These are phyloP conservation scores for Oryzias sinensis DNA, from an alignment of 2,797 vertebrate species.

Conservation along the genomic window DNA sequence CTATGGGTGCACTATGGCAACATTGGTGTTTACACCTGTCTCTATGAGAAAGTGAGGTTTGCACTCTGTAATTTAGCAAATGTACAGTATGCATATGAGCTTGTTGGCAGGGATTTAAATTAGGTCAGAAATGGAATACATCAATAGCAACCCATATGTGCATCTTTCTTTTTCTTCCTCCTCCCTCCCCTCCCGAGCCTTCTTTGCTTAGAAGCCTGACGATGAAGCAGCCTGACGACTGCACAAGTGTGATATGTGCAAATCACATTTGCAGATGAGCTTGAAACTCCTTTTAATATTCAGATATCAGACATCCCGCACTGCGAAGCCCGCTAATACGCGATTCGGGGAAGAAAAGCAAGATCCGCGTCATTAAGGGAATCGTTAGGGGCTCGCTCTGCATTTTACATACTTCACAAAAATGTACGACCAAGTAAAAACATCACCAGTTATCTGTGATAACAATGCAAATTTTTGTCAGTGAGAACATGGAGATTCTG, in stretches of 20 bases:
- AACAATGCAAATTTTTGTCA: conserved; percentile 80
- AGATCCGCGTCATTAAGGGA: conserved; percentile 79
- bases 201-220: conserved; percentile 79
- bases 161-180: conserved; percentile 65
- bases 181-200: conserved; percentile 60
- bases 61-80: conserved; percentile 80
- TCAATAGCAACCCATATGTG: conserved; percentile 84
- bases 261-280: conserved; percentile 88
- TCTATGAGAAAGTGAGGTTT: conserved; percentile 72
- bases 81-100: conserved; percentile 86
- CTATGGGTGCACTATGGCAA: conserved; percentile 76
- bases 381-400: conserved; percentile 75
- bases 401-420: conserved; percentile 78
- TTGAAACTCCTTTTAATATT: conserved; percentile 87
- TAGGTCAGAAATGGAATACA: conserved; percentile 85
- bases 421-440: conserved; percentile 80
- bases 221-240: conserved; percentile 81
- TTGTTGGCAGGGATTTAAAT: conserved; percentile 84
- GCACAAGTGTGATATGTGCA: conserved; percentile 83
- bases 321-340: conserved; percentile 79
- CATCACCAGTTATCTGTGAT: conserved; percentile 79
- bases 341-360: conserved; percentile 70
- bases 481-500: conserved; percentile 72
- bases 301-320: conserved; percentile 81
- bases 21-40: conserved; percentile 83